Evolutionary conservation across 2,797 vertebrate species (phyloP).

Genomic region (Leptoclinus maculatus): DNA sequence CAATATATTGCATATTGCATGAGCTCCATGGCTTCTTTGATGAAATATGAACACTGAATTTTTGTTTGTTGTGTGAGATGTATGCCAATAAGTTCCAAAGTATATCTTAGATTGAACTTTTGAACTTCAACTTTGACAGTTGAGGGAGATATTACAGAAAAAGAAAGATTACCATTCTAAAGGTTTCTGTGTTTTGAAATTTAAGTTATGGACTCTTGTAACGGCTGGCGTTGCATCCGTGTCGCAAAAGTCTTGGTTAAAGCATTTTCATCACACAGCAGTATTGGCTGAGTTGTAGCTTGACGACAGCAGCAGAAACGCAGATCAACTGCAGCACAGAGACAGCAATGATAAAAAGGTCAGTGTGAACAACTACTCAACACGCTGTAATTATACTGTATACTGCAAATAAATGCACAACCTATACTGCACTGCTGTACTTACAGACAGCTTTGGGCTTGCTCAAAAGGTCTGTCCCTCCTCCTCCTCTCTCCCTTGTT

Average conservation of each 20-base stretch:
- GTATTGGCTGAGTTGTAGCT: slow-evolving; percentile 20
- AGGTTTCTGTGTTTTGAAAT: slow-evolving; percentile 20
- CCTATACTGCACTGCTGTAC: slow-evolving; percentile 39
- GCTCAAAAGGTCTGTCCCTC: slow-evolving; percentile 41
- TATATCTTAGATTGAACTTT: slow-evolving; percentile 9
- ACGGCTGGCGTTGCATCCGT: slow-evolving; percentile 8
- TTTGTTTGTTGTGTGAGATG: slow-evolving; percentile 7
- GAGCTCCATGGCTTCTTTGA: slow-evolving; percentile 12
- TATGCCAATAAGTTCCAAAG: background rate
- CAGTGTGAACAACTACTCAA: slow-evolving; percentile 60
- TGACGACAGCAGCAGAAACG: slow-evolving; percentile 18
- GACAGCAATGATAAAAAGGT: slow-evolving; percentile 61
- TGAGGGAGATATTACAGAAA: slow-evolving; percentile 5
- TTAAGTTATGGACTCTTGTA: slow-evolving; percentile 25
- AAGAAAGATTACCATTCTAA: slow-evolving; percentile 5
- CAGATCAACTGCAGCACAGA: slow-evolving; percentile 24
- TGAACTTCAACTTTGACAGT: slow-evolving; percentile 15
- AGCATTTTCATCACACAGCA: slow-evolving; percentile 21
- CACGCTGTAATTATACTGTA: slow-evolving; percentile 62
- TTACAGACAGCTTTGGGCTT: slow-evolving; percentile 43
- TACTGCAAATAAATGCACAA: slow-evolving; percentile 52
- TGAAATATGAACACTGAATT: slow-evolving; percentile 20
- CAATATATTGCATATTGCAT: background rate
- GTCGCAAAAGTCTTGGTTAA: slow-evolving; percentile 22
- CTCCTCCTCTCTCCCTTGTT: slow-evolving; percentile 31